Evolutionary conservation across 2,888 invertebrate species (phyloP), one percentile per base, ranked within the genome.

Genomic region (Stictocephala bisonia): DNA sequence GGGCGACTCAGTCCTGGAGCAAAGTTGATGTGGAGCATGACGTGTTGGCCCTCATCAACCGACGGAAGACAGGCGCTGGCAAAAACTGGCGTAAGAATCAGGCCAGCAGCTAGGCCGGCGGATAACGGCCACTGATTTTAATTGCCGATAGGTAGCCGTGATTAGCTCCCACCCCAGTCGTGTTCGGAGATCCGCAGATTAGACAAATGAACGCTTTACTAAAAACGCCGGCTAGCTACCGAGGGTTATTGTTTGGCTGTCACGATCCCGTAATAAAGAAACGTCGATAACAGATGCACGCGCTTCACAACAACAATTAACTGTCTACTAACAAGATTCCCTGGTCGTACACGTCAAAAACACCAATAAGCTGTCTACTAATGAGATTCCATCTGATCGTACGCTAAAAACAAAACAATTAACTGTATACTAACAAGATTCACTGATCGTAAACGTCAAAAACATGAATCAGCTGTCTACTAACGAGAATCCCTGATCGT

Each of bases 221-320:
- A 24, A 66, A 35, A 66, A 40, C 15, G 15, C 9, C n/a, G 11
- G n/a, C 53, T n/a, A 26, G 72, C 71, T 71, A 71, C 71, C 68
- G 73, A 67, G 70, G 70, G 31, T 70, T 70, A 70, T 70, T 70
- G 70, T 70, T 51, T 26, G 56, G 15, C 53, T 41, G 73, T 64
- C 50, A 70, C 44, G 64, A 60, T 24, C 64, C 41, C 44, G 64
- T 64, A 64, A 44, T 64, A 64, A 64, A 64, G 41, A 41, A 31
- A 44, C 26, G 18, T 40, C 64, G 64, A 64, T 64, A 64, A 64
- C 22, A 60, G 60, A 35, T 26, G 64, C 64, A 26, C 64, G 44
- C 64, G 64, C 60, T 60, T 60, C 60, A 40, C 35, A 60, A 35
- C 35, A 64, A 64, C 64, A 64, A 64, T 64, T 64, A 64, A 64